Percentiles rank a stretch among this genome's conserved stretches.
Conservation (phyloP, 2,797 vertebrate genomes). For the Esox masquinongy region DNA sequence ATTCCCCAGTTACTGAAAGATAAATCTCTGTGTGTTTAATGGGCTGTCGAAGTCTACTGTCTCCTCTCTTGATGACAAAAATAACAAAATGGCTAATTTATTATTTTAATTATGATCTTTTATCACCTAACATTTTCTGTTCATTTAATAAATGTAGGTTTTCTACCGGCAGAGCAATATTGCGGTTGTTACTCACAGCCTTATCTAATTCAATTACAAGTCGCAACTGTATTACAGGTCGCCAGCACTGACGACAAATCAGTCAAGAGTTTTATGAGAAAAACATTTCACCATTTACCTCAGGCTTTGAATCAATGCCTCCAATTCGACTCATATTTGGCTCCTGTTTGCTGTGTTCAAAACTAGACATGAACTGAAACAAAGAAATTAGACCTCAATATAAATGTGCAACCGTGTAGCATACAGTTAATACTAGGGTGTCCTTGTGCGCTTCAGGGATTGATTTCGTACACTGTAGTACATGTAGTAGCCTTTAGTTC, state of each 20-base stretch:
- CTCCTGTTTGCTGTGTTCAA: slow-evolving; percentile 26
- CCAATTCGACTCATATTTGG: slow-evolving; percentile 59
- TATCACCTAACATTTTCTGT: slow-evolving; percentile 44
- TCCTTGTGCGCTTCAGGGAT: background rate
- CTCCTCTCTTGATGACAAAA: slow-evolving; percentile 23
- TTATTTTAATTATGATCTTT: slow-evolving; percentile 59
- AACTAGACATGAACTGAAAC: slow-evolving; percentile 54
- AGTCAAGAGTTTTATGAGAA: slow-evolving; percentile 67
- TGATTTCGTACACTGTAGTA: background rate
- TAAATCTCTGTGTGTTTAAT: slow-evolving; percentile 42
- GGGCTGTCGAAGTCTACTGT: slow-evolving; percentile 41
- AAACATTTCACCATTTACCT: slow-evolving; percentile 68
- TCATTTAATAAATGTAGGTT: slow-evolving; percentile 16
- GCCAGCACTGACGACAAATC: slow-evolving; percentile 51
- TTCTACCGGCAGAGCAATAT: slow-evolving; percentile 42
- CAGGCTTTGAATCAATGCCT: slow-evolving; percentile 62
- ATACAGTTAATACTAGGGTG: background rate
- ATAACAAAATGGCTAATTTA: slow-evolving; percentile 65
- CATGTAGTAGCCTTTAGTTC: background rate
- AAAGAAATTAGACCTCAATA: slow-evolving; percentile 27
- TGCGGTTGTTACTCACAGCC: slow-evolving; percentile 67
- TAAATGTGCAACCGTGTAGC: background rate
- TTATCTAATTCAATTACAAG: slow-evolving; percentile 68
- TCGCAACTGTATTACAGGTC: slow-evolving; percentile 31
- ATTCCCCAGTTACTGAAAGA: background rate